phyloP scores from a whole-genome alignment of 2,888 invertebrate genomes.

The Tiliacea citrago region DNA sequence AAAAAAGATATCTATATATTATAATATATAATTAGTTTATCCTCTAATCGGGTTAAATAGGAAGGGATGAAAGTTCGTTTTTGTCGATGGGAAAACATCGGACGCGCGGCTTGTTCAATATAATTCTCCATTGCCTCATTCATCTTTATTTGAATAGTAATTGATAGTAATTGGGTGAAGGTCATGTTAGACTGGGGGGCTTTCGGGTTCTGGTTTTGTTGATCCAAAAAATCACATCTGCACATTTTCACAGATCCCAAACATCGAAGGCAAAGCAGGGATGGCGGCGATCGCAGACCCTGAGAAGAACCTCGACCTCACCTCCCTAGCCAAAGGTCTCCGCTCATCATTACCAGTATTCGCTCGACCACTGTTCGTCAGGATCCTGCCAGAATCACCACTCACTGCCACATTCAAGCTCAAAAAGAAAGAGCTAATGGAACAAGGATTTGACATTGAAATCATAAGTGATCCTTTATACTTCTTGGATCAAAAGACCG shows the following conservation, averaged over 20 bases:
- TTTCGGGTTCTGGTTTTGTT: not conserved
- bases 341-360: conserved; percentile 93
- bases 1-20: too few species aligned
- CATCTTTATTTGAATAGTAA: not conserved
- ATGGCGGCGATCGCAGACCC: conserved; percentile 98
- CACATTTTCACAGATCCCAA: conserved; percentile 91
- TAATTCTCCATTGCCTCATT: not conserved
- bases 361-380: conserved; percentile 96
- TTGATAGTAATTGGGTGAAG: not conserved
- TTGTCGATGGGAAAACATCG: not conserved
- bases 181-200: not conserved
- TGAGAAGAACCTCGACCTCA: conserved; percentile 91
- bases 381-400: conserved; percentile 94
- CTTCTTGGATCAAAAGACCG: conserved; percentile 89
- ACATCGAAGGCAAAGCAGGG: conserved; percentile 96
- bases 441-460: conserved; percentile 94
- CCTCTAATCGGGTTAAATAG: too few species aligned
- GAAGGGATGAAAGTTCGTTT: not conserved
- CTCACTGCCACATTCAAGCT: conserved; percentile 97
- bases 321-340: conserved; percentile 81
- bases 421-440: conserved; percentile 96
- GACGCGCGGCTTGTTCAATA: not conserved
- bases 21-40: too few species aligned
- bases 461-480: conserved; percentile 93
- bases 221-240: not conserved